Conservation (phyloP, 2,888 invertebrate genomes). For the Suillia variegata region DNA sequence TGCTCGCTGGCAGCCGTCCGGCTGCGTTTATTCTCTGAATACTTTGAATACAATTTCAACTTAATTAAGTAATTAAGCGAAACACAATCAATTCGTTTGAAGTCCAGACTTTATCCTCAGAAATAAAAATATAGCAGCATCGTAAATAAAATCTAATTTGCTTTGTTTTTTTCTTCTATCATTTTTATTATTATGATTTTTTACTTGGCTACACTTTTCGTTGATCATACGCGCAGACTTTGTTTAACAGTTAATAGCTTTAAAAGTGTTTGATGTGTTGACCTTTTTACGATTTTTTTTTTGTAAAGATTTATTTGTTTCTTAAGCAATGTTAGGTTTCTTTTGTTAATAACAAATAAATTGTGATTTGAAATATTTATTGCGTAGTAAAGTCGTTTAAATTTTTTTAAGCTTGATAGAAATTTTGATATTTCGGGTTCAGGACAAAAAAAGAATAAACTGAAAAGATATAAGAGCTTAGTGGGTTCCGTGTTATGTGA, state of each 20-base stretch:
- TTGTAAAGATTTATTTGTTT: neutral
- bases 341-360: no score
- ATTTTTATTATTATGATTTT: neutral
- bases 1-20: neutral
- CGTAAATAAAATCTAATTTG: neutral
- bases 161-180: neutral
- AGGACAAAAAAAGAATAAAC: no score
- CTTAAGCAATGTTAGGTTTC: no score
- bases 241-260: no score
- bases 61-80: slow-evolving; percentile 26
- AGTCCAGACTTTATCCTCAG: slow-evolving; percentile 1
- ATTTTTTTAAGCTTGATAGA: no score
- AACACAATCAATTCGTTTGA: slow-evolving; percentile 25
- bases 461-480: no score
- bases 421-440: no score
- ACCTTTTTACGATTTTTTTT: neutral
- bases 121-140: neutral
- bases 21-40: no score
- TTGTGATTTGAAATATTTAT: no score
- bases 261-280: neutral
- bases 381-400: no score
- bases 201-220: neutral
- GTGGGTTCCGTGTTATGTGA: no score
- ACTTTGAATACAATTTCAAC: slow-evolving; percentile 14
- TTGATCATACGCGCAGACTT: no score